Conservation (phyloP, 2,888 invertebrate genomes). For the Apeira syringaria region DNA sequence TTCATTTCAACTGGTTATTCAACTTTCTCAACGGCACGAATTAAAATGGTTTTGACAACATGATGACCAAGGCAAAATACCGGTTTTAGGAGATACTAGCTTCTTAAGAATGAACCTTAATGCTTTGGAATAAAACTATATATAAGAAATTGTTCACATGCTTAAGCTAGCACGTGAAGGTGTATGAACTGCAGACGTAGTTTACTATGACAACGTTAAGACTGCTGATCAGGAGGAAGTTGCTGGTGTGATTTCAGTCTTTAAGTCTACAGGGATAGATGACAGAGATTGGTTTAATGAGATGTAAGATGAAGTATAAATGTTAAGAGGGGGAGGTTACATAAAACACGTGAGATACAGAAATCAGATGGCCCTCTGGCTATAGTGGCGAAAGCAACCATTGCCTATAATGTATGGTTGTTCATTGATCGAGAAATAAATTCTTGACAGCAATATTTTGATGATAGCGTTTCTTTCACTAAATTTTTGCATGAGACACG, state of each 20-base stretch:
- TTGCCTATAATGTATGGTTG: conserved; percentile 53
- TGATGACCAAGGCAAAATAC: conserved; percentile 48
- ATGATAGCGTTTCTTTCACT: conserved; percentile 6
- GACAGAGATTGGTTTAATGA: conserved; percentile 4
- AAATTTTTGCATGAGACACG: conserved; percentile 3
- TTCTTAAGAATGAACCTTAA: conserved; percentile 33
- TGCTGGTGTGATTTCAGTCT: conserved; percentile 29
- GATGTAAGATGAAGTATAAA: conserved; percentile 6
- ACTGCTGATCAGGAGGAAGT: conserved; percentile 13
- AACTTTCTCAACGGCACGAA: conserved; percentile 32
- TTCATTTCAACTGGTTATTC: conserved; percentile 28
- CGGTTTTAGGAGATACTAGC: conserved; percentile 34
- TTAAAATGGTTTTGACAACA: conserved; percentile 26
- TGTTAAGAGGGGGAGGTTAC: conserved; percentile 58
- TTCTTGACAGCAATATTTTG: conserved; percentile 16
- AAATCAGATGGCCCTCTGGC: conserved; percentile 64
- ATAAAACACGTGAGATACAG: conserved; percentile 68
- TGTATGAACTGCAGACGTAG: conserved; percentile 50
- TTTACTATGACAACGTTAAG: conserved; percentile 42
- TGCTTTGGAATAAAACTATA: conserved; percentile 32
- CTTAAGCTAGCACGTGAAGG: conserved; percentile 34
- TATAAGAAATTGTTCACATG: conserved; percentile 29
- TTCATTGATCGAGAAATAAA: conserved; percentile 38
- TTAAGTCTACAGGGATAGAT: conserved; percentile 25
- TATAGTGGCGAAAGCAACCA: conserved; percentile 61